These are phyloP conservation scores for Oscarella lobularis DNA, from an alignment of 37 sponge, comb jelly and placozoan genomes.

Conservation along the genomic window DNA sequence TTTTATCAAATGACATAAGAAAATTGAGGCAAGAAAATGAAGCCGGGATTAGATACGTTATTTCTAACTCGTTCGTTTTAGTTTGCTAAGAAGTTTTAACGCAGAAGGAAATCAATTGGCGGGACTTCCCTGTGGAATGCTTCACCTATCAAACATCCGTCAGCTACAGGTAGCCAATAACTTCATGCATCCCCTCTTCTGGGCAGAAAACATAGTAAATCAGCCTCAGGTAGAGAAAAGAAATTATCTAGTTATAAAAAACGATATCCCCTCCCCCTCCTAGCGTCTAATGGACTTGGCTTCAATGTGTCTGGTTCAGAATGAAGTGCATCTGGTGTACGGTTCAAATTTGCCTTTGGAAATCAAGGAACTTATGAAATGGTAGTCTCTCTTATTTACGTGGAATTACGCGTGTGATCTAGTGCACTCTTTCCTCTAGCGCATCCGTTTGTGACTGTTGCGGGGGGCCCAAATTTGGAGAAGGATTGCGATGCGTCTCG, in stretches of 20 bases:
- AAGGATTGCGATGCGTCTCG: slow-evolving; percentile 35
- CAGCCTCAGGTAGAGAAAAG: slow-evolving; percentile 50
- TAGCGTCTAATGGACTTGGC: neutral
- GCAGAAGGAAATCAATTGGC: slow-evolving; percentile 58
- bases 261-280: no score
- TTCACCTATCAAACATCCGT: slow-evolving; percentile 19
- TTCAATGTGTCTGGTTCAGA: neutral
- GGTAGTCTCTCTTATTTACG: no score
- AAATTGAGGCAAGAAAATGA: slow-evolving; percentile 34
- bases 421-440: no score
- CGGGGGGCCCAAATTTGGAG: slow-evolving; percentile 46
- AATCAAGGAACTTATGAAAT: no score
- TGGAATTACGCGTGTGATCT: no score
- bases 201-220: slow-evolving; percentile 50
- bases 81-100: slow-evolving; percentile 32
- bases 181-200: slow-evolving; percentile 65
- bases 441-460: slow-evolving; percentile 48
- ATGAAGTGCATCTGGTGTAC: neutral
- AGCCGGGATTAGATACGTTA: neutral
- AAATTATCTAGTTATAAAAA: neutral
- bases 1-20: slow-evolving; percentile 35
- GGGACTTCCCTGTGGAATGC: slow-evolving; percentile 37
- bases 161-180: slow-evolving; percentile 43
- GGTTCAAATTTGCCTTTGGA: neutral
- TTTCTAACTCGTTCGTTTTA: neutral